Base-by-base conservation (phyloP, 2,113 vertebrate genomes). In the Notarius lentiginosus region DNA sequence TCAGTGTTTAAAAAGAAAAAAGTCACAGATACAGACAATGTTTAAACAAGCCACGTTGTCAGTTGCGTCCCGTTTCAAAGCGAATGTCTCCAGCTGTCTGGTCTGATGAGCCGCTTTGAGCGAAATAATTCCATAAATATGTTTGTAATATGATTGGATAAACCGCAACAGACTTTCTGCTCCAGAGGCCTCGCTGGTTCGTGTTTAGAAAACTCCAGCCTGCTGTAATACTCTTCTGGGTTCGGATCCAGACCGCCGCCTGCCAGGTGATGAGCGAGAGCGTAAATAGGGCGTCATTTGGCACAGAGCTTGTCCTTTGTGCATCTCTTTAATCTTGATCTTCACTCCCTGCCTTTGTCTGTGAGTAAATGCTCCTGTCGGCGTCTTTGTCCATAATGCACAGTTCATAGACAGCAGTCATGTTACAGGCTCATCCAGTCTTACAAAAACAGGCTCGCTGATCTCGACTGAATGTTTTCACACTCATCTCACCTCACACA, bases 371-470 rank as follows among this genome's bases (percentile, higher is more conserved):
- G 70, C 65, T 24, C 51, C 79, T 49, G 53, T 83, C 24, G 30
- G 60, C 70, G 66, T 72, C 80, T 76, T 63, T 53, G 84, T 87
- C 81, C 75, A 88, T 90, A 84, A 89, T 87, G 65, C 11, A 84
- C 47, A 22, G 41, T 92, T 87, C 84, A 79, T 84, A 68, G 73
- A 41, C 85, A 79, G 18, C 53, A 84, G 87, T 81, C 82, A 90
- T 88, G 79, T 70, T 89, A 91, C 87, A 27, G 89, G 30, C 66
- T 82, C 79, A n/a, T 24, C 65, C 49, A 63, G 83, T 79, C 65
- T 66, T 88, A 63, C 66, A 75, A 89, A 66, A 81, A 73, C 30
- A 2, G 55, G 47, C 27, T 56, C 68, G n/a, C 4, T 80, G 6
- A 24, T 15, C 79, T 55, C 41, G 9, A 11, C 70, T 41, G 18